Base-by-base conservation (phyloP, 2,888 invertebrate genomes). In the Ochropacha duplaris region DNA sequence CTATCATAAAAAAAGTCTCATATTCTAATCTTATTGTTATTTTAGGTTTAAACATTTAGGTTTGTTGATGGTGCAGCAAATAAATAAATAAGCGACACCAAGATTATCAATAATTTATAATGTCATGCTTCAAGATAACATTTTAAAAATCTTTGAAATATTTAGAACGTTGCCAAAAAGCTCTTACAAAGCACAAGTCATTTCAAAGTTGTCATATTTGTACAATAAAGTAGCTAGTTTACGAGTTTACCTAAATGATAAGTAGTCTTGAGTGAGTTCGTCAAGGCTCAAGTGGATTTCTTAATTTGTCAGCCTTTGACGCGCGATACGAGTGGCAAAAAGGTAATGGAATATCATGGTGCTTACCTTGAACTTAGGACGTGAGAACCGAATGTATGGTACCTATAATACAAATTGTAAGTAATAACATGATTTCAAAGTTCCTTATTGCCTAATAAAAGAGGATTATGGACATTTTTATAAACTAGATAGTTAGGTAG, bases 141-240 rank as follows among this genome's bases (percentile, higher is more conserved):
- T 36, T n/a, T n/a, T n/a, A 36, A 36, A 44, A 44, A 44, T 24
- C 19, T 9, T 51, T 11, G 24, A 36, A 39, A 14, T 14, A 16
- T 4, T 61, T 4, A 31, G 22, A 71, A 65, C 61, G 54, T 39
- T 54, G 56, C 54, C 16, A 60, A 59, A 55, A 49, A 50, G 22
- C 58, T 60, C 69, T 60, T 61, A 57, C 62, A 70, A 64, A 60
- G 58, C 50, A n/a, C 51, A 31, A 61, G 55, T 60, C 57, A 59
- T 54, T 61, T 52, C 60, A 58, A 58, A 65, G 62, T 60, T 83
- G 83, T 77, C 85, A 78, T 59, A 68, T 71, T 71, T 65, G 63
- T 72, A 44, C 72, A 83, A 84, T 87, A 87, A 87, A 85, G 76
- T 79, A 76, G 76, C 71, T 34, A 61, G 71, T 87, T 87, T 87